Percentiles rank a stretch among this genome's conserved stretches.
Conservation (phyloP, 2,888 invertebrate species). For the Antheraea assamensis region DNA sequence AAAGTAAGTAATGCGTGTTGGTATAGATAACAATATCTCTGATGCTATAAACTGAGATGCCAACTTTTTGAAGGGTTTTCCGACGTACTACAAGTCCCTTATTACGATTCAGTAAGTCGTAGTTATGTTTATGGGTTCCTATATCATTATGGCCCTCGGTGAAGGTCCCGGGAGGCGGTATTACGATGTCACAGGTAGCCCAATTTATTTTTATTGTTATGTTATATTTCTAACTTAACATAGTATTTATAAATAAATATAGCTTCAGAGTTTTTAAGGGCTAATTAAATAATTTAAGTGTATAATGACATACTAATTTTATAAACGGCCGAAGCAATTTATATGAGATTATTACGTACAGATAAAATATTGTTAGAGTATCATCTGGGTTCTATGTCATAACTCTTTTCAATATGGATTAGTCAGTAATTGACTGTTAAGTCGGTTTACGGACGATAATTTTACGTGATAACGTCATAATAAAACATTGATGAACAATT, state of each 20-base stretch:
- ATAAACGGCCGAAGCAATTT: too few species aligned
- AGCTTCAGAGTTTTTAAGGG: too few species aligned
- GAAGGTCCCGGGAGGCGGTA: slow-evolving; percentile 57
- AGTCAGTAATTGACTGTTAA: too few species aligned
- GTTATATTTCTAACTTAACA: slow-evolving; percentile 28
- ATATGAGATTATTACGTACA: too few species aligned
- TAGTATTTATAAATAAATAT: neutral
- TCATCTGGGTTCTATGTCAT: too few species aligned
- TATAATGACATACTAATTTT: too few species aligned
- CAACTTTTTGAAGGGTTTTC: slow-evolving; percentile 1
- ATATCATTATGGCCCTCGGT: slow-evolving; percentile 52
- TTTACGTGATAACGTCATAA: too few species aligned
- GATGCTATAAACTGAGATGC: neutral
- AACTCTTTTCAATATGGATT: too few species aligned
- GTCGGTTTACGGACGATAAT: too few species aligned
- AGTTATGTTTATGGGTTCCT: slow-evolving; percentile 61
- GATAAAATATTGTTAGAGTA: too few species aligned
- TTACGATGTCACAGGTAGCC: slow-evolving; percentile 68
- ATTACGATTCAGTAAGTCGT: slow-evolving; percentile 55
- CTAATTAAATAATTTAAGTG: too few species aligned
- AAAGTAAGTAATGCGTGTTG: neutral
- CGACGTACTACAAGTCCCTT: slow-evolving; percentile 28
- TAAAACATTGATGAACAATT: too few species aligned
- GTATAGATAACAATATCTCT: neutral
- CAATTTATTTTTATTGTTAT: slow-evolving; percentile 73